phyloP scores from a whole-genome alignment of 2,797 vertebrate genomes.

The Lepilemur ruficaudatus region DNA sequence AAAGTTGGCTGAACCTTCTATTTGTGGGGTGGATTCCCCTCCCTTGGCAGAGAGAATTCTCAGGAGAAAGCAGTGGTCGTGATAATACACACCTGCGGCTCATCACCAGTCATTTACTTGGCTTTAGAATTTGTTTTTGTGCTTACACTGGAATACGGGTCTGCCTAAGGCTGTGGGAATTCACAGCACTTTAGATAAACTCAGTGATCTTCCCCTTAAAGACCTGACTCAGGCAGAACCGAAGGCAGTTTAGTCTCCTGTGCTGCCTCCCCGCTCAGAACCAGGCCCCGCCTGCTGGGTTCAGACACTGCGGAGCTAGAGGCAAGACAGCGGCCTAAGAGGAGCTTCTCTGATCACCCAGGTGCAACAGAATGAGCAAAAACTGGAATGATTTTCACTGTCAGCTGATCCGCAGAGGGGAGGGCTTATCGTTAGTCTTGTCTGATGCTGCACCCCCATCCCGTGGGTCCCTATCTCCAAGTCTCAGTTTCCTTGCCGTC shows the following conservation, averaged over 20 bases:
- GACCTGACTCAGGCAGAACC: conserved; percentile 51
- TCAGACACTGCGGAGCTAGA: background rate
- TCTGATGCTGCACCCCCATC: too few species aligned
- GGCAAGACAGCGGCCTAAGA: background rate
- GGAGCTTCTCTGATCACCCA: background rate
- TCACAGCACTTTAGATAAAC: conserved; percentile 53
- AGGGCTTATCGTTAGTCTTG: background rate
- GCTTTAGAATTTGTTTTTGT: conserved; percentile 69
- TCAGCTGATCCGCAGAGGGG: background rate
- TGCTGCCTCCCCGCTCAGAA: background rate
- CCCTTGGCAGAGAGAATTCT: conserved; percentile 15
- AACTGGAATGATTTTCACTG: background rate
- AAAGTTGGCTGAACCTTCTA: background rate
- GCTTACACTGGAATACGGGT: conserved; percentile 28
- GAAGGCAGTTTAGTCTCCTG: background rate
- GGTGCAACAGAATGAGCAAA: background rate
- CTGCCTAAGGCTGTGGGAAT: conserved; percentile 66
- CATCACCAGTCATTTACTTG: conserved; percentile 64
- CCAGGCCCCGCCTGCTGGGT: background rate
- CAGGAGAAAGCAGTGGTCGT: background rate
- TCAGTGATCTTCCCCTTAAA: conserved; percentile 37
- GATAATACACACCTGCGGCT: conserved; percentile 62
- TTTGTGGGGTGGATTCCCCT: background rate
- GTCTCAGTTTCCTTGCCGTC: background rate
- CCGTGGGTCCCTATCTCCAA: background rate